Conservation (phyloP, 2,888 invertebrate genomes). For the Phasia obesa region DNA sequence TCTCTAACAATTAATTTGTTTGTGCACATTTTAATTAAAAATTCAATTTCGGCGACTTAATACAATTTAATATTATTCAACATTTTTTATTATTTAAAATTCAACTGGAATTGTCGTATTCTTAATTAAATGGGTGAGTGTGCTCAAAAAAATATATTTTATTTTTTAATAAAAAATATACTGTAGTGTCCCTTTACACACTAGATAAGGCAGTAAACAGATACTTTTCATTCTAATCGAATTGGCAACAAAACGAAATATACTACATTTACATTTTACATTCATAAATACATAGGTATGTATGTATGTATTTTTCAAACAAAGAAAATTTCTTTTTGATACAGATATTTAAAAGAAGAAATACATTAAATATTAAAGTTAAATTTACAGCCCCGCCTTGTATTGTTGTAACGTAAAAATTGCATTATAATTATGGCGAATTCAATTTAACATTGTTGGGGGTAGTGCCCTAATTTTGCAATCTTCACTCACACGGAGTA, state of each 20-base stretch:
- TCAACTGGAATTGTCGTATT: background rate
- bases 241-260: conserved; percentile 19
- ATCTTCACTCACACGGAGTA: no score
- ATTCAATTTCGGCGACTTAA: conserved; percentile 3
- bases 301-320: background rate
- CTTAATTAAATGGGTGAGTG: conserved; percentile 33
- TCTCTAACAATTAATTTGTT: conserved; percentile 13
- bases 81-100: conserved; percentile 28
- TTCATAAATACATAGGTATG: no score
- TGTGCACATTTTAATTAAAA: background rate
- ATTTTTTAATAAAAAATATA: conserved; percentile 27
- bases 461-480: no score
- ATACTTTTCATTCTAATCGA: conserved; percentile 42
- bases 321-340: background rate
- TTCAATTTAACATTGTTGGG: no score
- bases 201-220: conserved; percentile 32
- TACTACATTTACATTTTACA: background rate
- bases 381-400: no score
- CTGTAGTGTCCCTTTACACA: conserved; percentile 7
- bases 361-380: background rate
- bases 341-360: conserved; percentile 2
- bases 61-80: conserved; percentile 36
- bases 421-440: no score
- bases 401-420: no score
- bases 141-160: conserved; percentile 21